Conservation (phyloP, 2,797 vertebrate species). For the Scolopax rusticola region DNA sequence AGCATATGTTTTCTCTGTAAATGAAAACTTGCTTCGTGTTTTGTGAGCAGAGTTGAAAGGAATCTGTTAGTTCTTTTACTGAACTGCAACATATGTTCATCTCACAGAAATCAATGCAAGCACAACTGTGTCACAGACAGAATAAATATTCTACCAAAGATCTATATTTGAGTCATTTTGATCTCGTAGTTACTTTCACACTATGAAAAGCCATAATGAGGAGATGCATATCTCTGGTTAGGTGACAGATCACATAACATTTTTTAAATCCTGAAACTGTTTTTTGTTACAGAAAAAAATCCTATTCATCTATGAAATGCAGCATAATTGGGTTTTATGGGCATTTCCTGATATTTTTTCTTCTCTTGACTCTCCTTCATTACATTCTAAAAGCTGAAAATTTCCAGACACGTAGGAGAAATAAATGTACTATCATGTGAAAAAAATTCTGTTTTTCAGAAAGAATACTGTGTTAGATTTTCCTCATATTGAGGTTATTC, state of each 20-base stretch:
- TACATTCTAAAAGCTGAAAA: background rate
- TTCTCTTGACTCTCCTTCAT: background rate
- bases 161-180: background rate
- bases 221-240: background rate
- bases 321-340: background rate
- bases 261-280: background rate
- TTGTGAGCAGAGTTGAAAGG: background rate
- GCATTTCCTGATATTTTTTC: background rate
- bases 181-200: background rate
- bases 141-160: background rate
- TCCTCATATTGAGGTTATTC: conserved; percentile 91
- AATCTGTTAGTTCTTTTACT: background rate
- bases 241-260: background rate
- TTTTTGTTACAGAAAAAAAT: background rate
- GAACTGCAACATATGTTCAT: fast-evolving
- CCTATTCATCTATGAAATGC: background rate
- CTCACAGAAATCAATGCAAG: background rate
- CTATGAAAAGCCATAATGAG: background rate
- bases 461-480: conserved; percentile 80
- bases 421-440: background rate
- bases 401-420: background rate
- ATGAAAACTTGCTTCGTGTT: background rate
- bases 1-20: background rate
- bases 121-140: background rate
- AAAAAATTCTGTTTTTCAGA: conserved; percentile 49